Evolutionary conservation across 2,113 vertebrate species (phyloP), one percentile per base, ranked within the genome.

Genomic region (Perca fluviatilis): DNA sequence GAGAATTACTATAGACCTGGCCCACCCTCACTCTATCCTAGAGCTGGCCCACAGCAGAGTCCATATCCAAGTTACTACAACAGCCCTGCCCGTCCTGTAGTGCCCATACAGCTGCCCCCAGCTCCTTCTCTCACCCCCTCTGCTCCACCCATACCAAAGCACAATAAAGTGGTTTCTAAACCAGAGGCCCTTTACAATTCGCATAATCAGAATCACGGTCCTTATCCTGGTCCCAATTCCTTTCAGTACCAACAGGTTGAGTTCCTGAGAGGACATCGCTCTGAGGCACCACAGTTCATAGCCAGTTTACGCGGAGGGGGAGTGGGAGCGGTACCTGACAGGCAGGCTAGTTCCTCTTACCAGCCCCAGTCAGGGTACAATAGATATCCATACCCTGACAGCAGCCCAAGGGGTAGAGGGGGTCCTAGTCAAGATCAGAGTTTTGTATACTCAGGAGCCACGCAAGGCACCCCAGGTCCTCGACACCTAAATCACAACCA

Each of bases 201-300:
- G 51, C 21, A 79, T 40, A 63, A 61, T 71, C 78, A 58, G 2
- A 74, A 65, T 68, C 57, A 54, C 69, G 2, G 0, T 46, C n/a
- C 23, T 66, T 21, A 1, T 30, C 68, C 49, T 5, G 1, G 0
- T 21, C 80, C 76, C 6, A 80, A 67, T 81, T 91, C 88, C 25
- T 93, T 94, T 76, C 85, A 69, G 30, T 40, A 77, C 36, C 93
- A 93, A 68, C 97, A 97, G 88, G 77, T 88, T 70, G 92, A 94
- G 13, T 96, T 97, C 67, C 93, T 97, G 1, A 71, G 84, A 30
- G 96, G 96, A 30, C 90, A 46, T 43, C 74, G 67, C 49, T 0
- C 84, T 0, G 95, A 95, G 62, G 95, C 92, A 0, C 95, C 96
- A 0, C 89, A 90, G 11, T 95, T 73, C 64, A 71, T 60, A 67